Conservation (phyloP, 2,797 vertebrate species). For the Sus cebifrons region DNA sequence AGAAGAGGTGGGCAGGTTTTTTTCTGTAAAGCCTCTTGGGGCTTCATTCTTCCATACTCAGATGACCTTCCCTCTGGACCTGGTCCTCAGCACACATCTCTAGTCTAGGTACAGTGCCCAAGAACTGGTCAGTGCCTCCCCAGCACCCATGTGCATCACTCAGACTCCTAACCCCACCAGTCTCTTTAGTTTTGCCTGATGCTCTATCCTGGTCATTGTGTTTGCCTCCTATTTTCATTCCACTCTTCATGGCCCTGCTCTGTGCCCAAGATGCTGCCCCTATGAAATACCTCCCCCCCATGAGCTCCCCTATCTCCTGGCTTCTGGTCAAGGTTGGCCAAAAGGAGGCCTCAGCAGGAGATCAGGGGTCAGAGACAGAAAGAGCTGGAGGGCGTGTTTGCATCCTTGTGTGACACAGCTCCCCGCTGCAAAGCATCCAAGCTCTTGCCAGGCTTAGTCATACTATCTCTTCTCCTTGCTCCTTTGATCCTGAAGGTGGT, state of each 20-base stretch:
- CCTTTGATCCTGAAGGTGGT: not conserved
- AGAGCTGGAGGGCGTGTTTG: not conserved
- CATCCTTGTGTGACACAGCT: not conserved
- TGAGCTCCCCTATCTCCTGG: not conserved
- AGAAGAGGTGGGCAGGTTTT: not conserved
- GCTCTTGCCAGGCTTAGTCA: not conserved
- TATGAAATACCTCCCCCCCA: not conserved
- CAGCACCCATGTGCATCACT: not conserved
- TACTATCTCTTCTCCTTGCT: not conserved
- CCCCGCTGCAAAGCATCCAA: not conserved
- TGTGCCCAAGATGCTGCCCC: not conserved
- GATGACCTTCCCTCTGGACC: not conserved
- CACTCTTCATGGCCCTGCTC: not conserved
- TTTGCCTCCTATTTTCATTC: not conserved
- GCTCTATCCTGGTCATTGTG: not conserved
- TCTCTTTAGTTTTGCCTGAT: not conserved
- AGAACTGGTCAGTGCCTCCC: not conserved
- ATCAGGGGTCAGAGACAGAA: not conserved
- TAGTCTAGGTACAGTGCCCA: not conserved
- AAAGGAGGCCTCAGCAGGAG: not conserved
- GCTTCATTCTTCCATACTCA: constrained; percentile 4
- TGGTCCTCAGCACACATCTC: not conserved
- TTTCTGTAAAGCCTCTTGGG: not conserved
- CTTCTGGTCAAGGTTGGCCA: not conserved
- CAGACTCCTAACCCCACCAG: not conserved